Evolutionary conservation across 2,888 invertebrate species (phyloP).

Genomic region (Caenorhabditis sp.): DNA sequence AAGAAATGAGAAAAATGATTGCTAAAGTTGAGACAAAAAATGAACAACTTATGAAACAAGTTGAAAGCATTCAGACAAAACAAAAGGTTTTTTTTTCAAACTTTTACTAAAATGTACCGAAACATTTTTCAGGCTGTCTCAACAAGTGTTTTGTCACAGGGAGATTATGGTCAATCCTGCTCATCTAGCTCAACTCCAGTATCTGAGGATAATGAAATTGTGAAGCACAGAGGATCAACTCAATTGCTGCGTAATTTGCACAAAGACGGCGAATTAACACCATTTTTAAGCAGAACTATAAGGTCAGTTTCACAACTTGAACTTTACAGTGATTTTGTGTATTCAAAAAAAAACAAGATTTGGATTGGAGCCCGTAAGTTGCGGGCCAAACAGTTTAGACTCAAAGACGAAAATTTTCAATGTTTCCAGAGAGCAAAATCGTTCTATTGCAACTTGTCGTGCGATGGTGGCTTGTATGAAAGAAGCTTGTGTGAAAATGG

Average conservation of each 20-base stretch:
- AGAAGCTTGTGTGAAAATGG: constrained; percentile 34
- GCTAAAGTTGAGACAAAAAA: constrained; percentile 48
- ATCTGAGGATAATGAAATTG: constrained; percentile 45
- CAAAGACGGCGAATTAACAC: constrained; percentile 40
- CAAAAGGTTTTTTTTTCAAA: not conserved
- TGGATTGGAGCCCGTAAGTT: too few species aligned
- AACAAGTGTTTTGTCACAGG: constrained; percentile 24
- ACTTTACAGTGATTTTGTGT: too few species aligned
- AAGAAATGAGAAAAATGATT: constrained; percentile 34
- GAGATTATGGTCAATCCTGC: constrained; percentile 51
- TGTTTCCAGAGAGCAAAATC: constrained; percentile 23
- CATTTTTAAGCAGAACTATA: constrained; percentile 46
- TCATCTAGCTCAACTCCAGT: constrained; percentile 56
- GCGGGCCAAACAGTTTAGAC: too few species aligned
- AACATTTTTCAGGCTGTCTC: constrained; percentile 28
- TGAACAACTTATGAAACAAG: constrained; percentile 39
- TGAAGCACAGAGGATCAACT: constrained; percentile 33
- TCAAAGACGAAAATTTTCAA: too few species aligned
- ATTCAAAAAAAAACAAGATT: too few species aligned
- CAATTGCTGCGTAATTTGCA: constrained; percentile 45
- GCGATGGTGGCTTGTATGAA: constrained; percentile 41
- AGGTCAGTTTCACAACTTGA: constrained; percentile 5
- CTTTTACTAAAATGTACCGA: not conserved
- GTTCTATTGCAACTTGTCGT: constrained; percentile 32
- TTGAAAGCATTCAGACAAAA: constrained; percentile 46